phyloP scores from a whole-genome alignment of 2,113 vertebrate species.

The Ploceus nigricollis region DNA sequence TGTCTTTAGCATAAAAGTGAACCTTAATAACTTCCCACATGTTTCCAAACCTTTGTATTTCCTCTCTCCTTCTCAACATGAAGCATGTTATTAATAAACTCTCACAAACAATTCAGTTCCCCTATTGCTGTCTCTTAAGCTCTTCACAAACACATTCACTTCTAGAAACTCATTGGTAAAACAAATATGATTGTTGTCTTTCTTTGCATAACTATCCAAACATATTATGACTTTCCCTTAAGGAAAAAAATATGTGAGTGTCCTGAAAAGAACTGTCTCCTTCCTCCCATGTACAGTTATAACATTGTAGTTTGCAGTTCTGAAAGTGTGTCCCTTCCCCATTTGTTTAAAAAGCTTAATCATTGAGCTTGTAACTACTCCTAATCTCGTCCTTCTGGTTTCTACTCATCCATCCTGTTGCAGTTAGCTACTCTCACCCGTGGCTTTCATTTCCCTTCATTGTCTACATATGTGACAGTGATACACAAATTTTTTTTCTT shows the following conservation, averaged over 20 bases:
- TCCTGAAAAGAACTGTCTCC: neutral
- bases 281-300: neutral
- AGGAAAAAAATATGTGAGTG: neutral
- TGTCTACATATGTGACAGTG: neutral
- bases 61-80: neutral
- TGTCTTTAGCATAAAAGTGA: neutral
- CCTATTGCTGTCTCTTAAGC: neutral
- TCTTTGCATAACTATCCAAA: neutral
- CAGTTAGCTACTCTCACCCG: neutral
- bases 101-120: neutral
- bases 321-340: neutral
- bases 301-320: neutral
- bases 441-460: neutral
- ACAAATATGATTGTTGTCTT: neutral
- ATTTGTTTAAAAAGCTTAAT: neutral
- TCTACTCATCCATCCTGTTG: neutral
- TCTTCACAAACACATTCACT: neutral
- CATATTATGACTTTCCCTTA: neutral
- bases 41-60: neutral
- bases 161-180: neutral
- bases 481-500: neutral
- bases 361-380: neutral
- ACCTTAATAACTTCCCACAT: neutral
- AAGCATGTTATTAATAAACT: neutral
- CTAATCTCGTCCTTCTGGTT: neutral